Percentiles rank a stretch among this genome's conserved stretches.
Conservation (phyloP, 2,113 vertebrate genomes). For the Bubo scandiacus region DNA sequence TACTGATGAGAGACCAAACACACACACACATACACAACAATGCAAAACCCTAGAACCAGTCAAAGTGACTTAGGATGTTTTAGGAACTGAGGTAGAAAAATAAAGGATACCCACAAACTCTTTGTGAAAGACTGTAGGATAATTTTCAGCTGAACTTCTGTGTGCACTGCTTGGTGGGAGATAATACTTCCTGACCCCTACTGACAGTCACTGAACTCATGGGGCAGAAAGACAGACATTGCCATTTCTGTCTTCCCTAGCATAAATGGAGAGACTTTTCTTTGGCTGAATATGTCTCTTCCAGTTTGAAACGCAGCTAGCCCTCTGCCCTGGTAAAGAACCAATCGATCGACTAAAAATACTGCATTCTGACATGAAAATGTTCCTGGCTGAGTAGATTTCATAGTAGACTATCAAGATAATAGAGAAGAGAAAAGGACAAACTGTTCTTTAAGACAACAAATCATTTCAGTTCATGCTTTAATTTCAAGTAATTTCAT, state of each 20-base stretch:
- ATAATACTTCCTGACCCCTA: not conserved
- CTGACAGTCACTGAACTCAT: not conserved
- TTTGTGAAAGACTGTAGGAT: not conserved
- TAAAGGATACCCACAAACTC: not conserved
- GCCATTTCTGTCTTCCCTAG: not conserved
- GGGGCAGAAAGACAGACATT: not conserved
- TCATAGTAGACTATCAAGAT: not conserved
- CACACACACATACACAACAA: not conserved
- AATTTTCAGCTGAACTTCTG: not conserved
- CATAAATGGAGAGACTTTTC: not conserved
- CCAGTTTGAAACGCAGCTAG: not conserved
- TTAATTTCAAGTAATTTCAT: conserved; percentile 40
- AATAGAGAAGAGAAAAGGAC: not conserved
- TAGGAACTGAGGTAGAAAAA: not conserved
- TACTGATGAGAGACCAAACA: not conserved
- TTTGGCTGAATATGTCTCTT: not conserved
- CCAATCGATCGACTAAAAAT: not conserved
- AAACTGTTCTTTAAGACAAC: not conserved
- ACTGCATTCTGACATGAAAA: not conserved
- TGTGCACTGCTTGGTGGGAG: not conserved
- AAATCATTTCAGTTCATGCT: not conserved
- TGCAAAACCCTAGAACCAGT: not conserved
- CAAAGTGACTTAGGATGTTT: not conserved
- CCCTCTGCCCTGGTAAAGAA: not conserved
- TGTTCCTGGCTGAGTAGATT: conserved; percentile 1